Conservation (phyloP, 2,797 vertebrate species). For the Enteromius treurensis region DNA sequence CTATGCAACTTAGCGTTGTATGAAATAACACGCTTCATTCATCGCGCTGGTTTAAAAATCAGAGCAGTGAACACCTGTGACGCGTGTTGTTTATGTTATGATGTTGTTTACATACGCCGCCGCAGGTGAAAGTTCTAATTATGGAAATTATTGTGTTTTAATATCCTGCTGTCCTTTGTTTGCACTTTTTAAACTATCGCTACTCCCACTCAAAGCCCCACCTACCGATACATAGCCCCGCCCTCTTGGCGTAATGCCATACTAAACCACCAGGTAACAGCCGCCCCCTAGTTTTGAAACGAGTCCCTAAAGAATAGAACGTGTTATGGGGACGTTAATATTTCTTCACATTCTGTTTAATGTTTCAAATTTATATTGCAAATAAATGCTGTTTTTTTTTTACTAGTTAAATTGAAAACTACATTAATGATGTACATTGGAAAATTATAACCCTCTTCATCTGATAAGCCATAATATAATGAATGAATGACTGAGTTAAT, state of each 20-base stretch:
- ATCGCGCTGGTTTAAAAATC: neutral
- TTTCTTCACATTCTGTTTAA: neutral
- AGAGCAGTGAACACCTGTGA: neutral
- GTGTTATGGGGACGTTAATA: neutral
- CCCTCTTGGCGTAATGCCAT: neutral
- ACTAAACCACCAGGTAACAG: conserved; percentile 30
- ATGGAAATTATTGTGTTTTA: neutral
- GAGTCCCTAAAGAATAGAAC: neutral
- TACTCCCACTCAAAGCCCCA: neutral
- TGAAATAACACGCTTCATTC: neutral
- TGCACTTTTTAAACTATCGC: neutral
- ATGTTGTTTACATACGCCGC: neutral
- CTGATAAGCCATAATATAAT: neutral
- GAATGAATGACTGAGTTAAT: neutral
- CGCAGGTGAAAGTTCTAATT: neutral
- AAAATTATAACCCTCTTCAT: neutral
- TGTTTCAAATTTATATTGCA: neutral
- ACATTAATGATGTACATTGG: neutral
- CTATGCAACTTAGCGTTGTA: neutral
- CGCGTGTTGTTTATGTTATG: neutral
- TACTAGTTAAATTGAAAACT: too few species aligned
- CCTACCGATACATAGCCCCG: neutral
- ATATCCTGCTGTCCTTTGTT: neutral
- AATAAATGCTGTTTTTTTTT: neutral
- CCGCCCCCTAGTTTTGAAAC: conserved; percentile 29